These are phyloP conservation scores for Fistularia commersonii DNA, from an alignment of 2,797 vertebrate species.

Conservation along the genomic window DNA sequence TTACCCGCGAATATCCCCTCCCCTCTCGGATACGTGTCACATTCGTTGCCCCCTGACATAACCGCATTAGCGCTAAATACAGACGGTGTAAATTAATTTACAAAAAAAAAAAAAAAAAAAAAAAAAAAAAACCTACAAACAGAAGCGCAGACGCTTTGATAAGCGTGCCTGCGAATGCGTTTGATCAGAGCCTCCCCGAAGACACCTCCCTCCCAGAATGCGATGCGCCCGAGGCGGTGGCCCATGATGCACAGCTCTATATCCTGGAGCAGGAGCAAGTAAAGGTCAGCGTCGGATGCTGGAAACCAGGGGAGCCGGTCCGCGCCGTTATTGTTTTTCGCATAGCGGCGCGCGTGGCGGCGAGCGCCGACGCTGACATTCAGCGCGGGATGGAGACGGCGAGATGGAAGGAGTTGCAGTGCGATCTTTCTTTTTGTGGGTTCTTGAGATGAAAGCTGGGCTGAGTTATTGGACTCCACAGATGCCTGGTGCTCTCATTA, in stretches of 20 bases:
- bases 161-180: constrained; percentile 54
- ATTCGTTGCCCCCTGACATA: constrained; percentile 2
- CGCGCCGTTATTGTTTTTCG: constrained; percentile 60
- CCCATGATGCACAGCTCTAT: constrained; percentile 67
- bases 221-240: constrained; percentile 65
- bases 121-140: constrained; percentile 65
- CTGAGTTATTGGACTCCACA: constrained; percentile 31
- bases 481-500: constrained; percentile 44
- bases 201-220: constrained; percentile 61
- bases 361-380: constrained; percentile 47
- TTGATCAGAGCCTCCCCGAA: constrained; percentile 66
- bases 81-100: constrained; percentile 26
- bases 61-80: constrained; percentile 20
- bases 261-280: constrained; percentile 64
- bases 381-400: constrained; percentile 19
- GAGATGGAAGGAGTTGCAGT: constrained; percentile 13
- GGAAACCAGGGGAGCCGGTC: constrained; percentile 53
- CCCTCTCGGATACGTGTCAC: too few species aligned
- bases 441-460: constrained; percentile 33
- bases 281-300: constrained; percentile 72
- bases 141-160: constrained; percentile 65
- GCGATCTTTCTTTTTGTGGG: constrained; percentile 10
- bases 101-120: too few species aligned
- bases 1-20: too few species aligned
- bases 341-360: constrained; percentile 41